Conservation (phyloP, 2,888 invertebrate genomes). For the Patella ulyssiponensis region DNA sequence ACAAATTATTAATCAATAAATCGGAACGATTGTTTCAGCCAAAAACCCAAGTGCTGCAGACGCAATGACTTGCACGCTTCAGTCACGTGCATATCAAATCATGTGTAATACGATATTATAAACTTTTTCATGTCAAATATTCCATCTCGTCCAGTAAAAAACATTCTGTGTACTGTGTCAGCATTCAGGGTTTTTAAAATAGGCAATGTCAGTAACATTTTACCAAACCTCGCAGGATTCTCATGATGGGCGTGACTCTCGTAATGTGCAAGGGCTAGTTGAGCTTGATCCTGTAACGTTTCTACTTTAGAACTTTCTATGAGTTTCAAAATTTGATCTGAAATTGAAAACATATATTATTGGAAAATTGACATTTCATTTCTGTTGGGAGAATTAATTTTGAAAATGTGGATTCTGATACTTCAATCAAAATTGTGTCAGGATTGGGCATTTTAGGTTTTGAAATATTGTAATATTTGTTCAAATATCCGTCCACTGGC, state of each 20-base stretch:
- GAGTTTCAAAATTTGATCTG: conserved; percentile 40
- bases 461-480: too few species aligned
- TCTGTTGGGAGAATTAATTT: too few species aligned
- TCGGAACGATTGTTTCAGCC: too few species aligned
- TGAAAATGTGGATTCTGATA: too few species aligned
- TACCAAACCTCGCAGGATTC: conserved; percentile 45
- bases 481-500: too few species aligned
- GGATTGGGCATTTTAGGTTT: too few species aligned
- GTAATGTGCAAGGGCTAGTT: conserved; percentile 51
- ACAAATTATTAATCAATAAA: too few species aligned
- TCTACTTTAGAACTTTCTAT: conserved; percentile 39
- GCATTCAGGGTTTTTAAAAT: conserved; percentile 34
- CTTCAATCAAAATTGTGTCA: too few species aligned
- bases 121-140: conserved; percentile 10
- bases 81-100: neutral
- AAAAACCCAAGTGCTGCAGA: too few species aligned
- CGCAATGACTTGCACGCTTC: too few species aligned
- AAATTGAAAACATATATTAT: conserved; percentile 4
- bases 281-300: conserved; percentile 48
- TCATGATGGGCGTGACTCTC: conserved; percentile 40
- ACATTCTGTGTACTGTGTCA: conserved; percentile 30
- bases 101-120: neutral
- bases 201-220: conserved; percentile 44
- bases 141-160: conserved; percentile 30
- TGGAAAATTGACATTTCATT: neutral